phyloP scores from a whole-genome alignment of 2,797 vertebrate genomes.

The Hemitrygon akajei region DNA sequence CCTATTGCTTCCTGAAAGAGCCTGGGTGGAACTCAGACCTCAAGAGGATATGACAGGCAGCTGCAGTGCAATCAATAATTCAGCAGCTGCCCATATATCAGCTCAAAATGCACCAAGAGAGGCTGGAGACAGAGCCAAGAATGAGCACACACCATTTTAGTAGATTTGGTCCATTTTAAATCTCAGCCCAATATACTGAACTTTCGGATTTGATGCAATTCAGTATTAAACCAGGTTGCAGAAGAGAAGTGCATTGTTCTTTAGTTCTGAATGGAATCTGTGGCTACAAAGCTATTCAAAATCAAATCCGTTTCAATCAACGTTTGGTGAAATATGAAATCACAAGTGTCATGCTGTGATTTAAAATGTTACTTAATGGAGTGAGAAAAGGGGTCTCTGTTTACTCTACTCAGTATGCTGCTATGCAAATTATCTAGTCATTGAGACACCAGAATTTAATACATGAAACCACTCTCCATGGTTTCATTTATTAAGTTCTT shows the following conservation, averaged over 20 bases:
- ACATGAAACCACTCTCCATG: not conserved
- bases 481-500: not conserved
- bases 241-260: not conserved
- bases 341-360: not conserved
- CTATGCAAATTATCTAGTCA: not conserved
- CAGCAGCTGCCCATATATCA: conserved; percentile 3
- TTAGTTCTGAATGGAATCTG: not conserved
- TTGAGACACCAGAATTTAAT: too few relatives aligned
- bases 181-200: not conserved
- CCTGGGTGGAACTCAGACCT: not conserved
- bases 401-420: not conserved
- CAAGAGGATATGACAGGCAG: not conserved
- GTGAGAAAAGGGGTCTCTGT: not conserved
- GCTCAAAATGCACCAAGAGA: not conserved
- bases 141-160: not conserved
- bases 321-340: not conserved
- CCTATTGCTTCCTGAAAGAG: not conserved
- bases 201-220: not conserved
- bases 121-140: not conserved
- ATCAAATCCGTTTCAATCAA: not conserved
- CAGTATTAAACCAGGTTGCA: not conserved
- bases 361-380: not conserved
- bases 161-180: not conserved
- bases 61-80: not conserved
- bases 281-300: not conserved